Evolutionary conservation across 2,888 invertebrate genomes (phyloP), one percentile per base, ranked within the genome.

Genomic region (Netelia inedita): DNA sequence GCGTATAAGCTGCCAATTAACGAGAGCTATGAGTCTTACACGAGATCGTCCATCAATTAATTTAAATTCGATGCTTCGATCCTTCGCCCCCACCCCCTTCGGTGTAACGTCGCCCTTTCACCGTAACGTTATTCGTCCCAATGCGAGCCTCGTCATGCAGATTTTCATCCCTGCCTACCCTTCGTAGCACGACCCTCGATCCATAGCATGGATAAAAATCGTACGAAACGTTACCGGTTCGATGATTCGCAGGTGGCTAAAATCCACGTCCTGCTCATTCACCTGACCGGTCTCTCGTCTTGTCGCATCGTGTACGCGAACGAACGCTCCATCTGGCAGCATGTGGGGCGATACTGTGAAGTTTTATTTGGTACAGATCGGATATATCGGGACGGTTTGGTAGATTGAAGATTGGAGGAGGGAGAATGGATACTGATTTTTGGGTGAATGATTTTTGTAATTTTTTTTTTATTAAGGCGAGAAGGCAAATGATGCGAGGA

Each of bases 1-100:
- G 88, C 89, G 88, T 90, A 91, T 93, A 92, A 93, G 91, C 93
- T 93, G 90, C 92, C 92, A 93, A 92, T 92, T 93, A 93, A 92
- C 91, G 88, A 89, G 35, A 35, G 87, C 90, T 90, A 91, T 91
- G 90, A 92, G 89, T 90, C 90, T 90, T 89, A 88, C 88, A 87
- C 89, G 86, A 87, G 90, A 90, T 92, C 89, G 89, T 85, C 88
- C 88, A 90, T 92, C 92, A 92, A 93, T 92, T 92, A 92, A 92
- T 93, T 92, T 90, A 88, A 90, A 93, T 92, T 91, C 86, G 82
- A 43, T 63, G 75, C 75, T 66, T 69, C 74, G 14, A 35, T 5
- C 35, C 35, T 35, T 10, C 57, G 41, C 74, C 41, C 61, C 71
- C 66, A 78, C 80, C 63, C 55, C 65, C 69, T 75, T 19, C 74